Percentiles rank a stretch among this genome's conserved stretches.
Evolutionary conservation across 2,888 invertebrate genomes (phyloP).

Genomic region (Leptinotarsa juncta): DNA sequence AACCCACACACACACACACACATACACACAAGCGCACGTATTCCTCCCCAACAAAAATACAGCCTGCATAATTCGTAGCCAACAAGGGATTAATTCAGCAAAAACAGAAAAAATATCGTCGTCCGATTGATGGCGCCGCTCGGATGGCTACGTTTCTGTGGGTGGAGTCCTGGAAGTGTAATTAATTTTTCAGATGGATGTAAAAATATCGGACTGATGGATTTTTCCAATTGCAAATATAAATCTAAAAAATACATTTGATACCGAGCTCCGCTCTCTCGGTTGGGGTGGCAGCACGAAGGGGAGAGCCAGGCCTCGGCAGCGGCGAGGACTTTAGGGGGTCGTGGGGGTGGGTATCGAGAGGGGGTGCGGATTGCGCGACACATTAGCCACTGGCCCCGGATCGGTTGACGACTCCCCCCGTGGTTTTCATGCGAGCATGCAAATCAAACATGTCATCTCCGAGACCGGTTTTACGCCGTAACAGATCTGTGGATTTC

Average conservation of each 20-base stretch:
- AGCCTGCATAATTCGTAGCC: constrained; percentile 14
- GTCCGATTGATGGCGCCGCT: constrained; percentile 14
- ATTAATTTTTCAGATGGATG: constrained; percentile 65
- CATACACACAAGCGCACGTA: not conserved
- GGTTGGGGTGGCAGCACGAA: constrained; percentile 47
- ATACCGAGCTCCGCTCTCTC: constrained; percentile 46
- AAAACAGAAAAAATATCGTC: constrained; percentile 10
- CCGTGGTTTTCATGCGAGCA: constrained; percentile 56
- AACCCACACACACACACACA: not conserved
- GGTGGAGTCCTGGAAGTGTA: constrained; percentile 59
- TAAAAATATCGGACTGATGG: constrained; percentile 63
- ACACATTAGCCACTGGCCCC: constrained; percentile 60
- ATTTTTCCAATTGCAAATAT: constrained; percentile 63
- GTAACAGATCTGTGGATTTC: constrained; percentile 43
- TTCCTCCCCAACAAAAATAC: constrained; percentile 2
- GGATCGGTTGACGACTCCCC: constrained; percentile 52
- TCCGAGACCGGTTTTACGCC: constrained; percentile 53
- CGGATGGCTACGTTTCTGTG: constrained; percentile 17
- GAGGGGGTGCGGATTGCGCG: constrained; percentile 56
- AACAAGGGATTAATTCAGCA: constrained; percentile 12
- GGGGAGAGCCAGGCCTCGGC: constrained; percentile 25
- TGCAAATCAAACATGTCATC: constrained; percentile 63
- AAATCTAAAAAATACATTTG: constrained; percentile 63
- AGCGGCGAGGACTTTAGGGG: constrained; percentile 40
- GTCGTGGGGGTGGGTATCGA: constrained; percentile 33